Percentiles rank a stretch among this genome's conserved stretches.
These are phyloP conservation scores for Agriopis leucophaearia DNA, from an alignment of 2,888 invertebrate species.

Conservation along the genomic window DNA sequence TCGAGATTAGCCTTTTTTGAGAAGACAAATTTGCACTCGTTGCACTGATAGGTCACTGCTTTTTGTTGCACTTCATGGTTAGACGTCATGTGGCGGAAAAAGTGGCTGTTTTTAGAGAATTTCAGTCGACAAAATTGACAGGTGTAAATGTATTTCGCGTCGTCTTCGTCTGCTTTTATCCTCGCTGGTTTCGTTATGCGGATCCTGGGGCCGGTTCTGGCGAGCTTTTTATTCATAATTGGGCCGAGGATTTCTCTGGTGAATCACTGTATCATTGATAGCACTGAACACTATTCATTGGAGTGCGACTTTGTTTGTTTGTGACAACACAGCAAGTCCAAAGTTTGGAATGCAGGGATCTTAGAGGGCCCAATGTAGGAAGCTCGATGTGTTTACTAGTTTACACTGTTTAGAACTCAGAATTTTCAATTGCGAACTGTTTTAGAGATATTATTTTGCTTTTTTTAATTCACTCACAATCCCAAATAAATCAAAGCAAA, in stretches of 20 bases:
- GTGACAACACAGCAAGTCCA: constrained; percentile 56
- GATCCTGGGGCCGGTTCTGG: constrained; percentile 74
- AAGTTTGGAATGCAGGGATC: constrained; percentile 2
- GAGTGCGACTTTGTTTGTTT: constrained; percentile 29
- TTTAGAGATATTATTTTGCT: background rate
- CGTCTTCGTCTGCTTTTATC: constrained; percentile 64
- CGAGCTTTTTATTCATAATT: constrained; percentile 79
- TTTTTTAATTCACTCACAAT: background rate
- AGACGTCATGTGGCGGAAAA: constrained; percentile 79
- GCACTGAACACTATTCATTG: constrained; percentile 34
- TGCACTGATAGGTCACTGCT: constrained; percentile 73
- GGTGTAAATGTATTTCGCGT: constrained; percentile 71
- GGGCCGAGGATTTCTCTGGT: constrained; percentile 41
- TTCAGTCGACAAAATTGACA: constrained; percentile 78
- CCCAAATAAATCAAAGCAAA: constrained; percentile 20
- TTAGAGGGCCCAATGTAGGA: background rate
- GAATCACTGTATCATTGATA: constrained; percentile 34
- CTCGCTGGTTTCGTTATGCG: constrained; percentile 71
- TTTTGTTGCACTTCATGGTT: constrained; percentile 76
- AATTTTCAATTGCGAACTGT: background rate
- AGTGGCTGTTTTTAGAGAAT: constrained; percentile 79
- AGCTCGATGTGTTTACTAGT: background rate
- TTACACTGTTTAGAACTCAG: background rate
- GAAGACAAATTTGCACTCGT: constrained; percentile 77
- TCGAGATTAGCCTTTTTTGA: constrained; percentile 72